Base-by-base conservation (phyloP, 2,797 vertebrate genomes). In the Novumbra hubbsi region DNA sequence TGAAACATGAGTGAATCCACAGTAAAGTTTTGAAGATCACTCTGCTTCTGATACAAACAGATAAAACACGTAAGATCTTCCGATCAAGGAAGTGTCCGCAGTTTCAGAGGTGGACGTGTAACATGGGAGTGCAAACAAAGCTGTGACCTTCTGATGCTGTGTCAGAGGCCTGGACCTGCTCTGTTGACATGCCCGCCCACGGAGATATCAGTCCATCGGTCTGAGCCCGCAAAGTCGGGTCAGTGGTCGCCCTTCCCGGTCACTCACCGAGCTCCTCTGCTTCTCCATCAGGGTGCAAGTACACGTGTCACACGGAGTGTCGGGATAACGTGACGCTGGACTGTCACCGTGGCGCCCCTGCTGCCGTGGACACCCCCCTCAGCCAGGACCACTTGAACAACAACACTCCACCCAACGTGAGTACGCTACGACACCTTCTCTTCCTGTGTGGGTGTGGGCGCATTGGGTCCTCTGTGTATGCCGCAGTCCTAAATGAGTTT, bases 221-320 rank as follows among this genome's bases (percentile, higher is more conserved):
- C 21, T 12, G 55, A 24, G 55, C 24, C n/a, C 11, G 55, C 55
- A 24, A 21, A 21, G 55, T 57, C 55, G 14, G 21, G 55, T 60
- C 55, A 27, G 55, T 16, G 16, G 52, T 24, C 8, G 68, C 19
- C 9, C 55, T 12, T 24, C 34, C n/a, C 34, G 11, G 12, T 9
- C 24, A 5, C n/a, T 15, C 21, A 32, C 48, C 57, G 8, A 68
- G 50, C 8, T 67, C 12, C 30, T 30, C 55, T 52, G 63, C 24
- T 30, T 14, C 5, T 66, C 19, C 69, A 60, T 34, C 19, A 89
- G 87, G 82, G 66, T 89, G 87, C 73, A 89, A 87, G 64, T 89
- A 89, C 76, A 85, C 87, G 1, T 89, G 87, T 74, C 87, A 89
- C 75, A 45, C 83, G 30, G 76, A 78, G 11, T 89, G 87, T 70